Percentiles rank a stretch among this genome's conserved stretches.
These are phyloP conservation scores for Asbolus verrucosus DNA, from an alignment of 1,140 invertebrate genomes.

Conservation along the genomic window DNA sequence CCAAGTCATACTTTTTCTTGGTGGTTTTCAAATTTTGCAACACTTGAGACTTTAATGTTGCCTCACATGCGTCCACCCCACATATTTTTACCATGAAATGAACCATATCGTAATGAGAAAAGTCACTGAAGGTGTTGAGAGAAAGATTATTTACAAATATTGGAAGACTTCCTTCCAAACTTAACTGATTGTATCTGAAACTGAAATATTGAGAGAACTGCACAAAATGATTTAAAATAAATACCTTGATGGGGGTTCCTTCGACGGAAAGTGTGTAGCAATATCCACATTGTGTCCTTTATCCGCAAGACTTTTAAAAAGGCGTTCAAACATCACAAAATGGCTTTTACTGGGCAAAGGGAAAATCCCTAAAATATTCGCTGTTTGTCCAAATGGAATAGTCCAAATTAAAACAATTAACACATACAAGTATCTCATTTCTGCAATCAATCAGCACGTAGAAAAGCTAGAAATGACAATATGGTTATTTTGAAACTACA, in stretches of 20 bases:
- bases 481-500: no score
- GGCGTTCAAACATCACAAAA: conserved; percentile 70
- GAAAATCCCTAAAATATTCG: conserved; percentile 57
- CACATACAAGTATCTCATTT: no score
- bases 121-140: conserved; percentile 23
- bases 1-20: conserved; percentile 72
- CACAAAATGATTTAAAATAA: background rate
- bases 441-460: no score
- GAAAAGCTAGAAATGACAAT: no score
- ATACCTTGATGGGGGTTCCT: conserved; percentile 57
- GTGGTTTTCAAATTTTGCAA: conserved; percentile 51
- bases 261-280: conserved; percentile 72
- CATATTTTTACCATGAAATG: conserved; percentile 44
- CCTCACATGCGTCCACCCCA: conserved; percentile 45
- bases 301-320: conserved; percentile 73
- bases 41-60: conserved; percentile 47
- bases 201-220: background rate
- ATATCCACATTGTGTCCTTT: conserved; percentile 78
- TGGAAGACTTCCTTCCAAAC: conserved; percentile 55
- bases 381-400: background rate
- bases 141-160: conserved; percentile 56
- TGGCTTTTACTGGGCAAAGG: conserved; percentile 53
- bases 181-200: conserved; percentile 62
- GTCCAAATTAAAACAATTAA: background rate
- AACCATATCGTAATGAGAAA: conserved; percentile 27